Conservation (phyloP, 2,888 invertebrate species). For the Tridacna crocea region DNA sequence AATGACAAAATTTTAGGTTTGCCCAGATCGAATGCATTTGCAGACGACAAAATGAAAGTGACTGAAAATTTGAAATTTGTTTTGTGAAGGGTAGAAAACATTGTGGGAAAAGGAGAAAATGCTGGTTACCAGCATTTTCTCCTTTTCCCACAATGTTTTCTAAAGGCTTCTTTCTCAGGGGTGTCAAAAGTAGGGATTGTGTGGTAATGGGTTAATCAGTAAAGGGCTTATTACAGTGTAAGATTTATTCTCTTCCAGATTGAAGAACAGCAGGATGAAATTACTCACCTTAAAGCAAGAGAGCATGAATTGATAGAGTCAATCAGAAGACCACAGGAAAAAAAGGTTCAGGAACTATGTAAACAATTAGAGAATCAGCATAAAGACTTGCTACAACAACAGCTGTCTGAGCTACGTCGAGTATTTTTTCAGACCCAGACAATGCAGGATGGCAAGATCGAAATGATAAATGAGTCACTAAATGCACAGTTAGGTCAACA, state of each 20-base stretch:
- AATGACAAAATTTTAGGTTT: too few species aligned
- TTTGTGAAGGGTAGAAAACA: not conserved
- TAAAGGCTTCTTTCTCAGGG: too few species aligned
- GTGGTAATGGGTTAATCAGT: too few species aligned
- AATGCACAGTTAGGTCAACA: constrained; percentile 29
- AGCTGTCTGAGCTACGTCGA: constrained; percentile 66
- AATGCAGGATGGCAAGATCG: constrained; percentile 31
- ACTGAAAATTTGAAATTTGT: too few species aligned
- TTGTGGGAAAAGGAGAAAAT: not conserved
- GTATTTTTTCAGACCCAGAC: constrained; percentile 36
- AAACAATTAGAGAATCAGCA: constrained; percentile 69
- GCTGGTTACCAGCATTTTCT: not conserved
- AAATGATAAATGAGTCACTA: constrained; percentile 34
- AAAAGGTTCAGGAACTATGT: constrained; percentile 64
- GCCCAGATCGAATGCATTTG: too few species aligned
- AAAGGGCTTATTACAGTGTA: too few species aligned
- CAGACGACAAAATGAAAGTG: too few species aligned
- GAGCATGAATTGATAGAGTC: constrained; percentile 71
- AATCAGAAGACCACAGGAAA: constrained; percentile 65
- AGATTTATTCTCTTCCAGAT: constrained; percentile 47
- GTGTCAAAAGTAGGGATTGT: too few species aligned
- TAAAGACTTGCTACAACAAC: constrained; percentile 69
- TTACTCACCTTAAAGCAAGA: constrained; percentile 64
- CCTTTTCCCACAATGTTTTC: not conserved
- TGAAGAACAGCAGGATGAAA: constrained; percentile 59